Evolutionary conservation across 2,113 vertebrate genomes (phyloP).

Genomic region (Rhea americana): DNA sequence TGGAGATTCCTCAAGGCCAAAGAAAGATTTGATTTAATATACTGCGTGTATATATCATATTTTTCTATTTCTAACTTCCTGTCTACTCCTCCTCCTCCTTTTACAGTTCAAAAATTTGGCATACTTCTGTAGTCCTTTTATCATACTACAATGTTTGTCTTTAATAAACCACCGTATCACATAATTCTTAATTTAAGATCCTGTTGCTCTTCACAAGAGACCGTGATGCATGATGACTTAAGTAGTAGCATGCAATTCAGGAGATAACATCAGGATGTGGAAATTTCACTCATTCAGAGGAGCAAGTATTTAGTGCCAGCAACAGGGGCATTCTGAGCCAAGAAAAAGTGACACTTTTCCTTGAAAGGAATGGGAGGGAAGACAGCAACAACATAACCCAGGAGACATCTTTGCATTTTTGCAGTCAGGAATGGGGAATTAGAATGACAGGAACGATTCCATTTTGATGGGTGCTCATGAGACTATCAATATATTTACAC

Average conservation of each 20-base stretch:
- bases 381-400: not conserved
- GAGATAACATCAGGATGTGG: not conserved
- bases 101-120: not conserved
- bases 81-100: not conserved
- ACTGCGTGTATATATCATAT: no score
- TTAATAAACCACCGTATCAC: not conserved
- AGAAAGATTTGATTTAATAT: not conserved
- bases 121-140: not conserved
- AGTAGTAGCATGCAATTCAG: not conserved
- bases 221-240: not conserved
- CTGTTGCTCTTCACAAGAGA: not conserved
- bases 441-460: not conserved
- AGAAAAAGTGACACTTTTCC: not conserved
- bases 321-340: not conserved
- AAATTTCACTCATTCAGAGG: not conserved
- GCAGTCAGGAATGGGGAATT: not conserved
- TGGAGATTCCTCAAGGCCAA: not conserved
- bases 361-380: not conserved
- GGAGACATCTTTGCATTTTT: not conserved
- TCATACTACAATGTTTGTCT: not conserved
- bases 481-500: not conserved
- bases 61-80: not conserved
- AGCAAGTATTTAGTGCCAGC: not conserved
- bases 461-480: slow-evolving; percentile 2
- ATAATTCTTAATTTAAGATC: not conserved